Evolutionary conservation across 2,113 vertebrate genomes (phyloP).

Genomic region (Corvus cornix): DNA sequence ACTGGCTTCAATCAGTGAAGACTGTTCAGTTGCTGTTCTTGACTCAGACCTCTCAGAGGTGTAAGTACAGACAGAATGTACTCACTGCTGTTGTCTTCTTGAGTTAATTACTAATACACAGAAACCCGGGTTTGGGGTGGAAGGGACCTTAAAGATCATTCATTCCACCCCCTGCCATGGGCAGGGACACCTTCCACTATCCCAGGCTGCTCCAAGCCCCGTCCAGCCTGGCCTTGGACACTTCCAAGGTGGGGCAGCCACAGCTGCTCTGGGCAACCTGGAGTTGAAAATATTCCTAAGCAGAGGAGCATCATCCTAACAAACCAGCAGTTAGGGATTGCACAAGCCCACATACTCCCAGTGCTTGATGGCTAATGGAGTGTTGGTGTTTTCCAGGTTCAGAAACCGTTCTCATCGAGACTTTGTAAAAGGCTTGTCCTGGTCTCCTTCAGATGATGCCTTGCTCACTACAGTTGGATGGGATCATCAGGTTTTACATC

Average conservation of each 20-base stretch:
- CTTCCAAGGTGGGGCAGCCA: neutral
- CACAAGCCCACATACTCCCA: fast-evolving
- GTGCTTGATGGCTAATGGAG: neutral
- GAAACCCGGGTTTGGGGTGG: neutral
- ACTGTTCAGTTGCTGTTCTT: slow-evolving; percentile 88
- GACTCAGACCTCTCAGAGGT: slow-evolving; percentile 83
- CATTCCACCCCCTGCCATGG: neutral
- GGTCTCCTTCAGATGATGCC: slow-evolving; percentile 83
- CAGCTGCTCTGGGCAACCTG: neutral
- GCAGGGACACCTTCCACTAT: neutral
- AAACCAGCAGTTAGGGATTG: neutral
- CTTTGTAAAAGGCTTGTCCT: slow-evolving; percentile 87
- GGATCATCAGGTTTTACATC: slow-evolving; percentile 95
- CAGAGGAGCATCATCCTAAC: neutral
- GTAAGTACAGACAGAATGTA: slow-evolving; percentile 76
- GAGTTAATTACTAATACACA: neutral
- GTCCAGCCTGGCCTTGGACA: neutral
- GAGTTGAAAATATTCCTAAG: neutral
- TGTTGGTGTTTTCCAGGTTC: slow-evolving; percentile 73
- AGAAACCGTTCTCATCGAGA: slow-evolving; percentile 86
- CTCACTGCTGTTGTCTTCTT: neutral
- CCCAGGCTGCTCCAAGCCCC: neutral
- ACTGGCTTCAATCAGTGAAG: slow-evolving; percentile 91
- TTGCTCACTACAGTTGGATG: slow-evolving; percentile 91
- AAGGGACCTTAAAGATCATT: neutral